These are phyloP conservation scores for Tichodroma muraria DNA, from an alignment of 2,113 vertebrate species.

Conservation along the genomic window DNA sequence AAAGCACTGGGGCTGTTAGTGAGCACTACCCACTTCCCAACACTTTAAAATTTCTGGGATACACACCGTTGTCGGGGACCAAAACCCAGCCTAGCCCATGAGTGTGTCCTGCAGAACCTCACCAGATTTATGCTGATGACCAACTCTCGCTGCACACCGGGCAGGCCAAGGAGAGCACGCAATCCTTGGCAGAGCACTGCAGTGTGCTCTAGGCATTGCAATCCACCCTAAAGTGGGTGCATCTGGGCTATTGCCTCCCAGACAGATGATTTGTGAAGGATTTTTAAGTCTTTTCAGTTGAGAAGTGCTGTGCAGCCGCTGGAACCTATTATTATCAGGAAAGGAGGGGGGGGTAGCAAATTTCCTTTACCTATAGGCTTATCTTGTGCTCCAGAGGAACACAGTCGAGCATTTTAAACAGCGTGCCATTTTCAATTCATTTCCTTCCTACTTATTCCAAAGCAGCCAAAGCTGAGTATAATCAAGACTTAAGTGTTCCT, in stretches of 20 bases:
- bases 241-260: constrained; percentile 17
- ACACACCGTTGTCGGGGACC: background rate
- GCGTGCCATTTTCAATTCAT: constrained; percentile 16
- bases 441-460: constrained; percentile 47
- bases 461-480: constrained; percentile 37
- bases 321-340: constrained; percentile 32
- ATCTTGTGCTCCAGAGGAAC: constrained; percentile 37
- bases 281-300: constrained; percentile 3
- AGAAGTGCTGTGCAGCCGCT: background rate
- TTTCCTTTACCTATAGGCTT: constrained; percentile 43
- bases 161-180: rapidly evolving
- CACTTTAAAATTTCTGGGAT: background rate
- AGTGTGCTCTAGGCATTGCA: background rate
- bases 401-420: background rate
- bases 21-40: background rate
- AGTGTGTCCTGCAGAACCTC: background rate
- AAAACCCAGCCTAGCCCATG: background rate
- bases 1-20: background rate
- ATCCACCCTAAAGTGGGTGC: background rate
- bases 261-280: constrained; percentile 25
- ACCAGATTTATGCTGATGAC: background rate
- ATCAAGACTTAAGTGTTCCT: constrained; percentile 45
- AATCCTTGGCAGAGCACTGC: background rate
- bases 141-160: rapidly evolving
- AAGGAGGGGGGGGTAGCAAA: background rate